phyloP scores from a whole-genome alignment of 30 jellyfish, hydroid and myxozoan genomes.

The Sanderia malayensis region DNA sequence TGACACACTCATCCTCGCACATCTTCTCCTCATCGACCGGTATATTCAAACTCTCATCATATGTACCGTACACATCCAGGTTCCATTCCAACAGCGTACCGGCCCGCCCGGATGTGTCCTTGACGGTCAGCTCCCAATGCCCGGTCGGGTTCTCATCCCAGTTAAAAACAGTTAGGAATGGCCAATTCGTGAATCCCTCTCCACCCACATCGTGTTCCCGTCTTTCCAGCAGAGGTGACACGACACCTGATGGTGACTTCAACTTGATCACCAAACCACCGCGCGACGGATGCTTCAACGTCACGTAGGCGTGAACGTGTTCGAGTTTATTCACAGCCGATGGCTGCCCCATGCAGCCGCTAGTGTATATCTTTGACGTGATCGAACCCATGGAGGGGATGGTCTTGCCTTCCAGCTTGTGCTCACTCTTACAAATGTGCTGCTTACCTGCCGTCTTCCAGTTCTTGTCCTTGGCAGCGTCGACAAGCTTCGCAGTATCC shows the following conservation, averaged over 20 bases:
- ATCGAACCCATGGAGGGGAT: constrained; percentile 53
- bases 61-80: constrained; percentile 84
- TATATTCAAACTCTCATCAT: constrained; percentile 47
- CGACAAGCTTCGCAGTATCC: constrained; percentile 80
- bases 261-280: constrained; percentile 77
- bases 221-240: constrained; percentile 66
- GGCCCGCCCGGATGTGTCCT: constrained; percentile 77
- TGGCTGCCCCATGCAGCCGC: constrained; percentile 80
- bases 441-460: constrained; percentile 92
- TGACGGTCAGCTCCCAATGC: constrained; percentile 84
- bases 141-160: constrained; percentile 98
- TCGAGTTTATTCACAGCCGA: constrained; percentile 81
- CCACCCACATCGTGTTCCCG: constrained; percentile 69
- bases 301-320: constrained; percentile 87
- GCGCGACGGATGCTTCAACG: constrained; percentile 70
- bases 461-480: constrained; percentile 64
- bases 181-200: constrained; percentile 90
- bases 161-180: constrained; percentile 84
- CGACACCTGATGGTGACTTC: constrained; percentile 84
- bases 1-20: constrained; percentile 76
- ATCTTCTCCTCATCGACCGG: constrained; percentile 76
- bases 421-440: constrained; percentile 75
- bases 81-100: constrained; percentile 81
- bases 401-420: constrained; percentile 28
- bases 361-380: constrained; percentile 53